A percentile compares a stretch with the other conserved stretches of the same genome.
phyloP scores from a whole-genome alignment of 2,797 vertebrate species.

The Rhinatrema bivittatum region DNA sequence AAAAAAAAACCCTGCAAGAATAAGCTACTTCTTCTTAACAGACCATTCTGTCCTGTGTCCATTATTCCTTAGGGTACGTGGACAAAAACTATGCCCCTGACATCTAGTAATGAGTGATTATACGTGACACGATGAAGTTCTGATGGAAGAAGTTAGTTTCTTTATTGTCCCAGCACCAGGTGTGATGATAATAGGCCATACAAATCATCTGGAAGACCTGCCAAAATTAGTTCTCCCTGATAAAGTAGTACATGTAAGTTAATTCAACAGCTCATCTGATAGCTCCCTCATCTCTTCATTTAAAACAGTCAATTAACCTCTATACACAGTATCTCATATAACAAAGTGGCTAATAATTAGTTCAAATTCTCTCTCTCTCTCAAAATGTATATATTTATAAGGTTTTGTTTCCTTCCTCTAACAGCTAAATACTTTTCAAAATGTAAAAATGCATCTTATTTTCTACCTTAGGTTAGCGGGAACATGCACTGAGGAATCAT shows the following conservation, averaged over 20 bases:
- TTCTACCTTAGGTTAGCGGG: constrained; percentile 6
- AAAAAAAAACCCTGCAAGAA: constrained; percentile 49
- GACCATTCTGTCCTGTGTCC: constrained; percentile 51
- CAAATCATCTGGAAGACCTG: constrained; percentile 60
- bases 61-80: constrained; percentile 54
- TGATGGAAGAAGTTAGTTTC: constrained; percentile 72
- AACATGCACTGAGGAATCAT: background rate
- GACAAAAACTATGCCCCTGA: constrained; percentile 73
- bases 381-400: too few species aligned
- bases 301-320: constrained; percentile 48
- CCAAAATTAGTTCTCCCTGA: constrained; percentile 56
- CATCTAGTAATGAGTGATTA: constrained; percentile 74
- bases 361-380: background rate
- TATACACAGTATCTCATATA: constrained; percentile 8
- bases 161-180: constrained; percentile 52
- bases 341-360: too few species aligned
- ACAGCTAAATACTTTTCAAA: too few species aligned
- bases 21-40: too few species aligned
- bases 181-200: constrained; percentile 54
- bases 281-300: constrained; percentile 56
- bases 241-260: constrained; percentile 59
- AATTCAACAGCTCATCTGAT: constrained; percentile 61
- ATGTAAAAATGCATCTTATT: too few species aligned
- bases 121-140: constrained; percentile 80
- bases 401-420: too few species aligned